Base-by-base conservation (phyloP, 2,888 invertebrate genomes). In the Torymus auratus region DNA sequence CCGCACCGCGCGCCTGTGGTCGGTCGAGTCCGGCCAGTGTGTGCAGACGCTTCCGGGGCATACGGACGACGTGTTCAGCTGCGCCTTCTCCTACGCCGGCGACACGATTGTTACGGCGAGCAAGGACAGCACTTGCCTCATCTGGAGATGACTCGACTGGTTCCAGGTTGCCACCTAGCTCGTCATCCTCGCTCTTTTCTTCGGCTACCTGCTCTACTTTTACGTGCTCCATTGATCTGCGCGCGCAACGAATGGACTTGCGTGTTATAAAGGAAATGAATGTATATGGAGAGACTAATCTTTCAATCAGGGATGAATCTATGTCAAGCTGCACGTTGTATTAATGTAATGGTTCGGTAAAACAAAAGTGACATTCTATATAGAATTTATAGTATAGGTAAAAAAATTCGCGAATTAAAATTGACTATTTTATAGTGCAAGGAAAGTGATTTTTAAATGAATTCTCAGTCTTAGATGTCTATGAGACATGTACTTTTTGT, bases 111-210 rank as follows among this genome's bases (percentile, higher is more conserved):
- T 96, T 84, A 96, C 96, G 17, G 96, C 96, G 0, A 95, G 95
- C 85, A 96, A 96, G 90, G 96, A 96, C 89, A 96, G 96, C 91
- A 95, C 95, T 13, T 96, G 96, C 89, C 92, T 94, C 73, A 94
- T 96, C 84, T 96, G 96, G 96, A 94, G 94, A 89, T 94, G 94
- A 94, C 93, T 94, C 87, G 94, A 94, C 86, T 94, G 94, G 94
- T 94, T 93, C 91, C 91, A 91, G 82, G 87, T 87, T n/a, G 82
- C 84, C 14, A 78, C 84, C 62, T 89, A 88, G 86, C 87, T 88
- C 14, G 41, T 86, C 12, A 75, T 88, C 55, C 67, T 88, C 53
- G 73, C 53, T 50, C 80, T 89, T n/a, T 88, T 89, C 71, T 17
- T 86, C 15, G 65, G 65, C 77, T 88, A 88, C 68, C 61, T 87